Evolutionary conservation across 1,140 invertebrate genomes (phyloP), one percentile per base, ranked within the genome.

Genomic region (Ptiloglossa arizonensis): DNA sequence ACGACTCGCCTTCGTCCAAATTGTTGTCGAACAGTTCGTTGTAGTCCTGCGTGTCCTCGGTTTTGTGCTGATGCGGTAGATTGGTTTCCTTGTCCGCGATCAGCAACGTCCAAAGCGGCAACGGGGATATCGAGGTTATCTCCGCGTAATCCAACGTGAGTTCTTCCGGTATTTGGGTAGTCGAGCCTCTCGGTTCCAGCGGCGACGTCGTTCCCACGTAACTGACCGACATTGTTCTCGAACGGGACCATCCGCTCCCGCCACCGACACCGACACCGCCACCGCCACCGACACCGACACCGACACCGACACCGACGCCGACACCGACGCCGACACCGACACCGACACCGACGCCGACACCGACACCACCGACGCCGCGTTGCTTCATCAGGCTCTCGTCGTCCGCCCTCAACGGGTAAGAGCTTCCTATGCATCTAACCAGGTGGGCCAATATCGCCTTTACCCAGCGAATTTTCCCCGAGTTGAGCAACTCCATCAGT

Each of bases 391-490:
- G 75, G 90, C 93, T 95, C 46, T 96, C 95, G 86, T 96, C 95
- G 69, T 95, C 95, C 8, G 94, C 93, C 11, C 89, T 78, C 5
- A 92, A 80, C 0, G 90, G 94, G 80, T 94, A 95, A 0, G 94
- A 94, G 22, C 95, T 95, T 24, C 96, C 96, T 72, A 97, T 96
- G 86, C 96, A 96, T 83, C 95, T 95, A 17, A 99, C 97, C 50
- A 99, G 94, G 94, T 99, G 99, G 3, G 98, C 96, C 48, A 99
- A 93, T 76, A 99, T 99, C 0, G 98, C 98, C 92, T 99, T 99
- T 0, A 99, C 99, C 95, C 98, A 97, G 86, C 97, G 93, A 46
- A 99, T 98, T 93, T 99, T 99, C 0, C 99, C 99, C 72, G 98
- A 99, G 92, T 99, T 99, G 0, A 99, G 93, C n/a, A 99, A 92